These are phyloP conservation scores for Chironomus tepperi DNA, from an alignment of 1,140 invertebrate genomes.

Conservation along the genomic window DNA sequence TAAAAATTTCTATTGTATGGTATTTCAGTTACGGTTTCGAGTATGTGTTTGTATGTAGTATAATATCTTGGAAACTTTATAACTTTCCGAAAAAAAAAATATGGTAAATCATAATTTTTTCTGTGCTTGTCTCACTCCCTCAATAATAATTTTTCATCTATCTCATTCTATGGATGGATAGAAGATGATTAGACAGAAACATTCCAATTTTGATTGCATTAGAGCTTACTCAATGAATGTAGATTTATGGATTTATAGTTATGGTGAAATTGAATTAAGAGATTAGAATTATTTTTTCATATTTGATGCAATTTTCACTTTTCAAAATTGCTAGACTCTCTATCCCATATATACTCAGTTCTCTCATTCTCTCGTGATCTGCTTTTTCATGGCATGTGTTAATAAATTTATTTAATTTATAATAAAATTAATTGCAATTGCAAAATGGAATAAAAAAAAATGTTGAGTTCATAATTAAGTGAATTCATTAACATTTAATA, in stretches of 20 bases:
- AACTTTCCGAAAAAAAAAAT: not conserved
- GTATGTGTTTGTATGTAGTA: not conserved
- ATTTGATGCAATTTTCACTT: too few relatives aligned
- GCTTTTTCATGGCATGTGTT: too few relatives aligned
- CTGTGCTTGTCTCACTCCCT: not conserved
- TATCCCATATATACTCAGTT: too few relatives aligned
- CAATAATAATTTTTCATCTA: not conserved
- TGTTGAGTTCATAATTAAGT: slow-evolving; percentile 1
- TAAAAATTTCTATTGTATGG: not conserved
- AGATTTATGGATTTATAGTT: too few relatives aligned
- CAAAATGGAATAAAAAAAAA: not conserved
- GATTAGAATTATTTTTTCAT: too few relatives aligned
- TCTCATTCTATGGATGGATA: not conserved
- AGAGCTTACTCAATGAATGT: too few relatives aligned
- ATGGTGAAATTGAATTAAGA: too few relatives aligned
- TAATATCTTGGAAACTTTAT: not conserved
- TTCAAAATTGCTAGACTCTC: too few relatives aligned
- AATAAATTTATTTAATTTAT: too few relatives aligned
- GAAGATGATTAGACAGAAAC: not conserved
- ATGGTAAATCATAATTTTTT: slow-evolving; percentile 3
- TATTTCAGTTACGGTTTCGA: not conserved
- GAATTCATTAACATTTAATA: slow-evolving; percentile 9
- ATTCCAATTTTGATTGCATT: too few relatives aligned
- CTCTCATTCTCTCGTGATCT: too few relatives aligned
- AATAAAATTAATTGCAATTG: too few relatives aligned